Evolutionary conservation across 1,140 invertebrate genomes (phyloP).

Genomic region (Helicoverpa armigera): DNA sequence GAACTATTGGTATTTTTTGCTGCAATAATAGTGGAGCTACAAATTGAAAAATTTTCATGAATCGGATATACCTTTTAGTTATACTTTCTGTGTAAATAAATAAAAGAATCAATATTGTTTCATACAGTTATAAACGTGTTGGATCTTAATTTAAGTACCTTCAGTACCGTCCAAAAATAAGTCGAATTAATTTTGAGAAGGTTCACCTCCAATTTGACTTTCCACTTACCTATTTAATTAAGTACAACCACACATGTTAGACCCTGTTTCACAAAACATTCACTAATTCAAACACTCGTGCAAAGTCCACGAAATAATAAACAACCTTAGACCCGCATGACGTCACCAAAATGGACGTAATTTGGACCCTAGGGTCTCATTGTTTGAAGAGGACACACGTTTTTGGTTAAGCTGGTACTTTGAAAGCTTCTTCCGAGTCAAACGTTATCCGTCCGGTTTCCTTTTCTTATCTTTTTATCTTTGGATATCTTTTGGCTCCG

Average conservation of each 20-base stretch:
- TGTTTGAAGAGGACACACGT: slow-evolving; percentile 35
- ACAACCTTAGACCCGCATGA: slow-evolving; percentile 7
- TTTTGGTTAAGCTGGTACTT: slow-evolving; percentile 19
- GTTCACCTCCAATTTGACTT: not conserved
- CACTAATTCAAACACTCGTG: slow-evolving; percentile 32
- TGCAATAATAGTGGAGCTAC: too few species aligned
- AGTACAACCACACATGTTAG: slow-evolving; percentile 13
- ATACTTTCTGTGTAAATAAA: too few species aligned
- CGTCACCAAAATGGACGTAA: slow-evolving; percentile 4
- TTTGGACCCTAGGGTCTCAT: slow-evolving; percentile 34
- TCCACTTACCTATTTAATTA: slow-evolving; percentile 23
- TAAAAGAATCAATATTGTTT: too few species aligned
- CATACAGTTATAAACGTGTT: too few species aligned
- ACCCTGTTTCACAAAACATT: slow-evolving; percentile 26
- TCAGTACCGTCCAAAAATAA: not conserved
- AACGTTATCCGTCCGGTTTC: slow-evolving; percentile 38
- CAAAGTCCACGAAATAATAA: slow-evolving; percentile 25
- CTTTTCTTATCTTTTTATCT: slow-evolving; percentile 15
- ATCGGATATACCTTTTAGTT: too few species aligned
- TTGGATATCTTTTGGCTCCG: slow-evolving; percentile 28
- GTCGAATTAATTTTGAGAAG: not conserved
- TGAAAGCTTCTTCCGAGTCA: slow-evolving; percentile 33
- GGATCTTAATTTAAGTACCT: too few species aligned
- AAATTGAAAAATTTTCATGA: too few species aligned
- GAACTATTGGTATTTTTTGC: too few species aligned